phyloP scores from a whole-genome alignment of 2,888 invertebrate genomes.

The Tenthredo livida region DNA sequence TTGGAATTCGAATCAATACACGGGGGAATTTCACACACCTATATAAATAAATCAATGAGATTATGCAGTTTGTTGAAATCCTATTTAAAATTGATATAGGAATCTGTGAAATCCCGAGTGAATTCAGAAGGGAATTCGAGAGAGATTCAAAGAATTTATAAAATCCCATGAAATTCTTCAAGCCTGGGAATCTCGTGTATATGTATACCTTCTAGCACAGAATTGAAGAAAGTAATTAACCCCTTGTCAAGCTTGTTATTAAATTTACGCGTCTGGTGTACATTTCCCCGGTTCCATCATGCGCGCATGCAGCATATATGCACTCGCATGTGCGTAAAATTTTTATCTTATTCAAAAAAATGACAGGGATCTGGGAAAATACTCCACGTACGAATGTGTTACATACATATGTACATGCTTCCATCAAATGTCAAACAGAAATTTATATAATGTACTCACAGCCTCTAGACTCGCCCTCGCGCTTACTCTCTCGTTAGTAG shows the following conservation, averaged over 20 bases:
- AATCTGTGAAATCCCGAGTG: neutral
- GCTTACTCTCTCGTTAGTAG: constrained; percentile 79
- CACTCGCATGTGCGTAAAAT: neutral
- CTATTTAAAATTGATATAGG: neutral
- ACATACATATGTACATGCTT: neutral
- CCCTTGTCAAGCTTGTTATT: neutral
- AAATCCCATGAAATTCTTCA: neutral
- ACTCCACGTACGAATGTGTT: neutral
- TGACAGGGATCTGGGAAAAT: neutral
- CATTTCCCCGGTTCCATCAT: neutral
- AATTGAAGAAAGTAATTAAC: neutral
- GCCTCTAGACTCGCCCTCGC: constrained; percentile 81
- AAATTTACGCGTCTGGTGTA: neutral
- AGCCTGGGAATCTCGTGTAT: neutral
- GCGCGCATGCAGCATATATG: neutral
- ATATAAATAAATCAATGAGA: neutral
- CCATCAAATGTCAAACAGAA: neutral
- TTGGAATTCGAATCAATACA: neutral
- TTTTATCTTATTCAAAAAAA: neutral
- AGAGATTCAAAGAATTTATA: neutral
- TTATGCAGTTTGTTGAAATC: neutral
- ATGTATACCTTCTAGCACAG: neutral
- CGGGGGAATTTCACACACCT: neutral
- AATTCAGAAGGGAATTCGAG: neutral
- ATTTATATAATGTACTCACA: constrained; percentile 12